Evolutionary conservation across 2,888 invertebrate genomes (phyloP), one percentile per base, ranked within the genome.

Genomic region (Epinotia ramella): DNA sequence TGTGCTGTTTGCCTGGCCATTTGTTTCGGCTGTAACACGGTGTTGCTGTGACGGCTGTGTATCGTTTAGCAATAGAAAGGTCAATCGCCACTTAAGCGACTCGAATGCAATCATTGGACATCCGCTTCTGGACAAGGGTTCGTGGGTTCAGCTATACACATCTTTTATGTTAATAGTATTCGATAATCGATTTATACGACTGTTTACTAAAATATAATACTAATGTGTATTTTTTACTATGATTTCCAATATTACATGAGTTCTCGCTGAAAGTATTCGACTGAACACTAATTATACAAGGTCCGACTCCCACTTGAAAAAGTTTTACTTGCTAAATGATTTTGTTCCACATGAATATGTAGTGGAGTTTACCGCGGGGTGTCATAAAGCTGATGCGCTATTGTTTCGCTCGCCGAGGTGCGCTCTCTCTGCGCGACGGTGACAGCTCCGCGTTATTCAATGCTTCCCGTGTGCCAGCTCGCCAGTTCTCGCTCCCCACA

Each of bases 1-100:
- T 28, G 81, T 80, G 24, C 81, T 84, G 77, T 86, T 84, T 68
- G 82, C 80, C 33, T 83, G 77, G 46, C 84, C 87, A 83, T 89
- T 89, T 78, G 46, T 13, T 46, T 46, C 3, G 13, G 12, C 46
- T 46, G 13, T 46, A 13, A 53, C 16, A 53, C 3, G 6, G n/a
- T 53, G 16, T 53, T n/a, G n/a, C 16, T 53, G n/a, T 53, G 12
- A 40, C n/a, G n/a, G n/a, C n/a, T n/a, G n/a, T n/a, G n/a, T n/a
- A n/a, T 68, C 57, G 59, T 68, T 68, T 60, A 59, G 68, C 20
- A 11, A 68, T 68, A 3, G 57, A 57, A 57, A 68, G 68, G 68
- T 68, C 68, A 68, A 44, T 13, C 57, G 24, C 57, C 59, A 46
- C 59, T 68, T 68, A 59, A 68, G 59, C 44, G 57, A 40, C 56